Conservation (phyloP, 1,140 invertebrate species). For the Neocloeon triangulifer region DNA sequence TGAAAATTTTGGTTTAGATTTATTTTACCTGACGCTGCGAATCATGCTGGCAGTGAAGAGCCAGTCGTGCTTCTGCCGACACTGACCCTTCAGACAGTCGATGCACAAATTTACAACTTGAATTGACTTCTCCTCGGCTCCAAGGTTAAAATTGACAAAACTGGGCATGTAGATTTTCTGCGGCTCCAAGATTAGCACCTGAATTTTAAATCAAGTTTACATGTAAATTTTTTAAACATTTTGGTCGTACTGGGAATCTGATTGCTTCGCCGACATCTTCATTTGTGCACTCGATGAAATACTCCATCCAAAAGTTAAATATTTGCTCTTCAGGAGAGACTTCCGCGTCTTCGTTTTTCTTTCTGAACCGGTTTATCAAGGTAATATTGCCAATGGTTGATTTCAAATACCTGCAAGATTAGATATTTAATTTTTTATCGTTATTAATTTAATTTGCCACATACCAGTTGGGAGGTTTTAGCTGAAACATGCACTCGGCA, state of each 20-base stretch:
- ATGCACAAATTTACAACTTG: constrained; percentile 70
- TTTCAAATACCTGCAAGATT: constrained; percentile 61
- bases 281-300: constrained; percentile 85
- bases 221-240: constrained; percentile 6
- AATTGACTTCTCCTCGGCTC: constrained; percentile 74
- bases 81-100: constrained; percentile 43
- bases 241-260: constrained; percentile 62
- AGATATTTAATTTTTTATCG: neutral
- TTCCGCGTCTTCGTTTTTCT: constrained; percentile 44
- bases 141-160: constrained; percentile 84
- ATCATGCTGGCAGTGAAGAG: constrained; percentile 80
- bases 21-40: constrained; percentile 52
- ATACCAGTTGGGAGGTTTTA: constrained; percentile 94
- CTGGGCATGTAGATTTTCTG: constrained; percentile 84
- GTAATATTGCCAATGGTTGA: constrained; percentile 96
- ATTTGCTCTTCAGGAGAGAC: constrained; percentile 59
- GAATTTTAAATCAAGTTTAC: too few species aligned
- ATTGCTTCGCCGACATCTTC: constrained; percentile 53
- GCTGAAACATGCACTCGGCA: constrained; percentile 94
- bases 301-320: constrained; percentile 97
- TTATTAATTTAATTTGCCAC: constrained; percentile 3
- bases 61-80: constrained; percentile 79
- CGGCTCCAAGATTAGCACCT: constrained; percentile 79
- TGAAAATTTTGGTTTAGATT: constrained; percentile 5
- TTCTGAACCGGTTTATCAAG: constrained; percentile 81